Conservation (phyloP, 2,113 vertebrate species). For the Egretta garzetta region DNA sequence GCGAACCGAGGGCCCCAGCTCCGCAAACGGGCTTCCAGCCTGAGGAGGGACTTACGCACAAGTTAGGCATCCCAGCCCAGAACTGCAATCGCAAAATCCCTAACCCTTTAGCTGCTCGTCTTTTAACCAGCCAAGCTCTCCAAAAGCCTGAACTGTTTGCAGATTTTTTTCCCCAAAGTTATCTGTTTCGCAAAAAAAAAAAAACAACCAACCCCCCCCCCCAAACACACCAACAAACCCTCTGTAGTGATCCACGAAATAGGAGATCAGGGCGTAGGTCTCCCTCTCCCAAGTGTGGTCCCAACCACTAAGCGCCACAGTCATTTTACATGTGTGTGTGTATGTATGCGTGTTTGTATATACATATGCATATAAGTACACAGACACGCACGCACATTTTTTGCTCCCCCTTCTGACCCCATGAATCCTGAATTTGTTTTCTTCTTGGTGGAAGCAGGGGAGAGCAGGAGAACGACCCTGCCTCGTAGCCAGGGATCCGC, state of each 20-base stretch:
- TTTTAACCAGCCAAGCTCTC: background rate
- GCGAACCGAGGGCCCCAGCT: background rate
- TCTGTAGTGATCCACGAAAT: background rate
- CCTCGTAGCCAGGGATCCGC: background rate
- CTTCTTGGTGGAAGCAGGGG: background rate
- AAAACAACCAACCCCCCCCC: background rate
- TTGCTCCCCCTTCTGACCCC: constrained; percentile 47
- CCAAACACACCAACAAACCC: background rate
- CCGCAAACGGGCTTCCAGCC: constrained; percentile 1
- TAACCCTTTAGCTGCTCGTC: constrained; percentile 43
- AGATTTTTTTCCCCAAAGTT: fast-evolving
- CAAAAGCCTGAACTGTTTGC: background rate
- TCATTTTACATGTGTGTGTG: background rate
- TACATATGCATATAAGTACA: background rate
- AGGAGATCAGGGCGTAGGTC: background rate
- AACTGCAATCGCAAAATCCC: constrained; percentile 9
- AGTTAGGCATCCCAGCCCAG: constrained; percentile 60
- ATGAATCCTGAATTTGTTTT: background rate
- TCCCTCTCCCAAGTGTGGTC: background rate
- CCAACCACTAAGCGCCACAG: background rate
- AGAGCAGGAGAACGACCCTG: background rate
- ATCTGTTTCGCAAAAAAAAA: background rate
- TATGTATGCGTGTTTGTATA: background rate
- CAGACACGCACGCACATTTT: background rate
- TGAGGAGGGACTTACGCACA: constrained; percentile 47